phyloP scores from a whole-genome alignment of 2,888 invertebrate genomes.

The Latrodectus hesperus region DNA sequence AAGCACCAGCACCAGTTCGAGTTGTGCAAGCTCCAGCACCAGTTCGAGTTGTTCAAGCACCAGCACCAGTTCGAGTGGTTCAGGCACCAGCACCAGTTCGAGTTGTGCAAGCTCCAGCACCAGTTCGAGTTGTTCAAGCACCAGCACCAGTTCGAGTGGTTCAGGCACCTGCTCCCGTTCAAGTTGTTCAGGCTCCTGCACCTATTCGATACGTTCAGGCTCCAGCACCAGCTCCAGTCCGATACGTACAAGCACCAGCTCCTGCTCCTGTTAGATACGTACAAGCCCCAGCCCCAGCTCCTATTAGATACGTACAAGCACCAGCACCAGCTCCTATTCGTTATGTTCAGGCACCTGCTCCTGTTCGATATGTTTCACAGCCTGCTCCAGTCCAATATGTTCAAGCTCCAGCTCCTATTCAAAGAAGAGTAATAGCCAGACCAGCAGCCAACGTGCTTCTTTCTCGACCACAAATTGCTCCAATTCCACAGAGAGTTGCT shows the following conservation, averaged over 20 bases:
- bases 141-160: conserved; percentile 10
- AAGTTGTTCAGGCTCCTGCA: background rate
- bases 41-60: background rate
- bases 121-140: conserved; percentile 19
- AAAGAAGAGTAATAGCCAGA: conserved; percentile 6
- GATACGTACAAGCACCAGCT: conserved; percentile 6
- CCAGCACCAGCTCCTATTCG: background rate
- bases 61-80: conserved; percentile 25
- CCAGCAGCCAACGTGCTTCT: conserved; percentile 38
- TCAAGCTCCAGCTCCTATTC: background rate
- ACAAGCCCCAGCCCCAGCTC: conserved; percentile 3
- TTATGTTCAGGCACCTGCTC: background rate
- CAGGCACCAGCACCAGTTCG: conserved; percentile 17
- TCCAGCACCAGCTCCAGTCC: conserved; percentile 18
- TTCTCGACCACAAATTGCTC: conserved; percentile 11
- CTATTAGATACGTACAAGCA: background rate
- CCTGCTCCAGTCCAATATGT: background rate
- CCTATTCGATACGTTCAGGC: background rate
- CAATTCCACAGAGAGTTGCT: conserved; percentile 15
- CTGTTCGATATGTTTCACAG: background rate
- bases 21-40: conserved; percentile 16
- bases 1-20: conserved; percentile 11
- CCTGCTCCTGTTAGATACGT: background rate
- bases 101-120: conserved; percentile 11
- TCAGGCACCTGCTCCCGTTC: conserved; percentile 18